phyloP scores from a whole-genome alignment of 2,888 invertebrate genomes.

The Conus canariensis region DNA sequence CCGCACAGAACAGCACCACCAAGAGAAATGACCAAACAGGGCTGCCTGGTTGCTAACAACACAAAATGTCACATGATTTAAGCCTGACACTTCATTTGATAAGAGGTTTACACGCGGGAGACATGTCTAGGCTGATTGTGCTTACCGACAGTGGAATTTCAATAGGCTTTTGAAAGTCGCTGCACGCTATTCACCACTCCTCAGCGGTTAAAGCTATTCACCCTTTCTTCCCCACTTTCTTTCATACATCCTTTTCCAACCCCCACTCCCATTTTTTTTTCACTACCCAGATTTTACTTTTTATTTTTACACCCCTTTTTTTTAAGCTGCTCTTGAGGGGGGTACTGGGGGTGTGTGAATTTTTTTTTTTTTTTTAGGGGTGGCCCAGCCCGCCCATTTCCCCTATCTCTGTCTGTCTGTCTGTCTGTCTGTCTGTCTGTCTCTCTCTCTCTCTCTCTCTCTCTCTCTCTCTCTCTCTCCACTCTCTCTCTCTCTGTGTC shows the following conservation, averaged over 20 bases:
- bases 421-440: too few species aligned
- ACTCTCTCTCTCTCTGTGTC: background rate
- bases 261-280: background rate
- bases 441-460: too few species aligned
- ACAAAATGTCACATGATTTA: background rate
- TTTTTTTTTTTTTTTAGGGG: too few species aligned
- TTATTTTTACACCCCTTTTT: background rate
- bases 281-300: background rate
- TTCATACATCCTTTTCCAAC: background rate
- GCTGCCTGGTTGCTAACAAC: background rate
- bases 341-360: too few species aligned
- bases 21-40: background rate
- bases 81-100: background rate
- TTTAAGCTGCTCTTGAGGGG: too few species aligned
- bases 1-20: background rate
- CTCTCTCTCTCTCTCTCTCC: background rate
- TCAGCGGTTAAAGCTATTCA: too few species aligned
- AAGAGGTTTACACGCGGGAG: background rate
- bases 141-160: background rate
- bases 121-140: background rate
- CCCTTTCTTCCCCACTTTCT: too few species aligned
- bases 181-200: background rate
- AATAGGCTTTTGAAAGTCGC: background rate
- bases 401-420: too few species aligned
- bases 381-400: too few species aligned